Base-by-base conservation (phyloP, 2,797 vertebrate species). In the Spinibarbus caldwelli region DNA sequence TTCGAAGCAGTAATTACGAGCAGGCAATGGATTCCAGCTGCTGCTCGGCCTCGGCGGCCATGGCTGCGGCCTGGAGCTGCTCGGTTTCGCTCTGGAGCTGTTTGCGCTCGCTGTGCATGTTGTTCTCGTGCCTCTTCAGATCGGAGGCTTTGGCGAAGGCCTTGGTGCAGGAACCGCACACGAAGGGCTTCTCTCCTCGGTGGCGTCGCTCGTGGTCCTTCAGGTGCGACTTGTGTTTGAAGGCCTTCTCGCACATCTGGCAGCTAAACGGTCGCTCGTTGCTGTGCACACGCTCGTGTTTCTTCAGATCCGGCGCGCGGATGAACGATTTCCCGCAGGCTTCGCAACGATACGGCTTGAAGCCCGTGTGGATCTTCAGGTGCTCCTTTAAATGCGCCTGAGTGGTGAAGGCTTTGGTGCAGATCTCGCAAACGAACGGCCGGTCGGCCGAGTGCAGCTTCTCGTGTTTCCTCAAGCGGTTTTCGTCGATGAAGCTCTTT, bases 151-250 rank as follows among this genome's bases (percentile, higher is more conserved):
- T 99, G 92, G 98, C 98, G 93, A 99, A 99, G 0, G 98, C 98
- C 92, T 99, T 99, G 86, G 97, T 97, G 92, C 98, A 99, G 31
- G 98, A 98, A 91, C 96, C 95, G 89, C 98, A 99, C 92, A 98
- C 97, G 88, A 99, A 99, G 75, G 98, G 98, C 90, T 98, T 97
- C 91, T 99, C 98, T 45, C 98, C 98, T 83, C 98, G 91, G 91
- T 99, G 98, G 85, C 98, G 95, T 88, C 98, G 94, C 88, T 99
- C 98, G 4, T 99, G 98, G 93, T 99, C 98, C 91, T 99, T 99
- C 93, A 99, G 96, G 93, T 99, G 98, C 11, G 98, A 99, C 95
- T 99, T 99, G 95, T 99, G 98, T 92, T 99, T 99, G 95, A 99
- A 99, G 87, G 98, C 98, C 91, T 99, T 99, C 92, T 99, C 98